Percentiles rank a stretch among this genome's conserved stretches.
Conservation (phyloP, 2,888 invertebrate genomes). For the Ditylenchus weischeri region DNA sequence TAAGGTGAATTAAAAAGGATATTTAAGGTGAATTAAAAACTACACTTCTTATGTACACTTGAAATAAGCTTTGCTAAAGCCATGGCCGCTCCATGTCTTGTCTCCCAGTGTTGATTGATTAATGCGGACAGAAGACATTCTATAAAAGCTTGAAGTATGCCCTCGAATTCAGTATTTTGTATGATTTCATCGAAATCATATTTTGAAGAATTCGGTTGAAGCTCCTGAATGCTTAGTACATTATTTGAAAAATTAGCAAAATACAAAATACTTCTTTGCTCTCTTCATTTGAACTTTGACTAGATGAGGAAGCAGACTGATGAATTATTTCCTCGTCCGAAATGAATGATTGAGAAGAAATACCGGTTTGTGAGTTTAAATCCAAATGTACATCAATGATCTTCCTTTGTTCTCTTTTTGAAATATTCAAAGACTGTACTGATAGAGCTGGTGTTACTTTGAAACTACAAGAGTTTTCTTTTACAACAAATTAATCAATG, state of each 20-base stretch:
- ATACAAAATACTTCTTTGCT: too few species aligned
- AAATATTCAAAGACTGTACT: constrained; percentile 5
- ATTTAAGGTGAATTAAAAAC: not conserved
- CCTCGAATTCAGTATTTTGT: too few species aligned
- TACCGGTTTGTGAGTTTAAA: constrained; percentile 24
- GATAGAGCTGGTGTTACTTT: too few species aligned
- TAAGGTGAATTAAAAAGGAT: too few species aligned
- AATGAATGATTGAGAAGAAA: constrained; percentile 20
- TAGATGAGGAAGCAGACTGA: not conserved
- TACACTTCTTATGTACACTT: constrained; percentile 1
- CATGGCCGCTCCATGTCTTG: constrained; percentile 1
- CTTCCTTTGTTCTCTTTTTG: constrained; percentile 39
- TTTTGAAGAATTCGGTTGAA: too few species aligned
- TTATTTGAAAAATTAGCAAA: too few species aligned
- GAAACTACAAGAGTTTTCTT: not conserved
- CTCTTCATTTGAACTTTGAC: too few species aligned
- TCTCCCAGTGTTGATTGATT: not conserved
- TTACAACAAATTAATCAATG: not conserved
- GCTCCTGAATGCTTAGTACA: too few species aligned
- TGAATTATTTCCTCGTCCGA: constrained; percentile 19
- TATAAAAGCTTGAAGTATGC: not conserved
- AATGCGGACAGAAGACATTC: not conserved
- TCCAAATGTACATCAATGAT: constrained; percentile 51
- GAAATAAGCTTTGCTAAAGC: constrained; percentile 1
- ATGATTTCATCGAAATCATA: too few species aligned